A percentile compares a stretch with the other conserved stretches of the same genome.
phyloP scores from a whole-genome alignment of 2,113 vertebrate species.

The Gila orcuttii region DNA sequence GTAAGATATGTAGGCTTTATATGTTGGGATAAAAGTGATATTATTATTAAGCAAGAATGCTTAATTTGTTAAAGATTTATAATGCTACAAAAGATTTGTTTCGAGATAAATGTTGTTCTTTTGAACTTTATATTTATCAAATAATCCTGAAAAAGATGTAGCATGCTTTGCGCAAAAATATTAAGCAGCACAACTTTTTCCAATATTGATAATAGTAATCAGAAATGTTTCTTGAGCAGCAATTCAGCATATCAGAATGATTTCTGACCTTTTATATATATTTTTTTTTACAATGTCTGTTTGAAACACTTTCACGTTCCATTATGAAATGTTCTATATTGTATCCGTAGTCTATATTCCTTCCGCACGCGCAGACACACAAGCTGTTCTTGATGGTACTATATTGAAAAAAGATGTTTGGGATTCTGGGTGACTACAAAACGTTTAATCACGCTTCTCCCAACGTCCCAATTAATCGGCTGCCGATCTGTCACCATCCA shows the following conservation, averaged over 20 bases:
- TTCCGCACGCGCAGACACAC: conserved; percentile 4
- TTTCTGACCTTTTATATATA: not conserved
- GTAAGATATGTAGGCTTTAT: too few species aligned
- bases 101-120: not conserved
- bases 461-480: conserved; percentile 72
- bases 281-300: not conserved
- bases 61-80: not conserved
- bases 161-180: not conserved
- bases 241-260: not conserved
- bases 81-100: not conserved
- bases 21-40: too few species aligned
- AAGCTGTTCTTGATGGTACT: conserved; percentile 45
- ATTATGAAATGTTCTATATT: not conserved
- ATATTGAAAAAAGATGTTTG: conserved; percentile 52
- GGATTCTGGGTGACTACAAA: conserved; percentile 62
- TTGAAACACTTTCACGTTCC: not conserved
- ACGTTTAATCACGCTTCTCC: conserved; percentile 59
- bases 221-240: not conserved
- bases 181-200: not conserved
- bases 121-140: not conserved
- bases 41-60: not conserved
- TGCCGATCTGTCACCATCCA: conserved; percentile 77
- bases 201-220: not conserved
- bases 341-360: not conserved
- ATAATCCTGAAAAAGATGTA: too few species aligned